Percentiles rank a stretch among this genome's conserved stretches.
Evolutionary conservation across 2,113 vertebrate species (phyloP).

Genomic region (Aspiorhynchus laticeps): DNA sequence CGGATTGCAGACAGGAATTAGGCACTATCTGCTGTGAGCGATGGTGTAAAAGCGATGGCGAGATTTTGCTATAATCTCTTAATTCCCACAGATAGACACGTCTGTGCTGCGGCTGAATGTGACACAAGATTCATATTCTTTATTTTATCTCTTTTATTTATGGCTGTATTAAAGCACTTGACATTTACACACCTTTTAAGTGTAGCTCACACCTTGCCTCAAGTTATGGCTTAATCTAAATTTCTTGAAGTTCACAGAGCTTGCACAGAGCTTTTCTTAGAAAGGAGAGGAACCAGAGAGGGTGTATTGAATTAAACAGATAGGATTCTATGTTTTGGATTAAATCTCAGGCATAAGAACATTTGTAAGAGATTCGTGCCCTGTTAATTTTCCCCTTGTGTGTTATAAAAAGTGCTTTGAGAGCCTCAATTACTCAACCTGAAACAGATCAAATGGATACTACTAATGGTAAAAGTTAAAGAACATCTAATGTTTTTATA

Average conservation of each 20-base stretch:
- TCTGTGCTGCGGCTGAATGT: slow-evolving; percentile 21
- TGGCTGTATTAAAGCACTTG: slow-evolving; percentile 53
- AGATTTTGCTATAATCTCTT: slow-evolving; percentile 55
- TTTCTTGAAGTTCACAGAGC: slow-evolving; percentile 33
- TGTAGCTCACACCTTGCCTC: slow-evolving; percentile 27
- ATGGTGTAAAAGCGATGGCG: slow-evolving; percentile 31
- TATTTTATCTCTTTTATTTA: slow-evolving; percentile 46
- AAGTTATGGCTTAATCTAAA: slow-evolving; percentile 55
- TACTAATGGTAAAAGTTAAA: slow-evolving; percentile 33
- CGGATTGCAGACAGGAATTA: slow-evolving; percentile 49
- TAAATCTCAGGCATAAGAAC: slow-evolving; percentile 43
- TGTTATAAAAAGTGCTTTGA: slow-evolving; percentile 16
- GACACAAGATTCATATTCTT: slow-evolving; percentile 36
- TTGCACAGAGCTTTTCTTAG: slow-evolving; percentile 11
- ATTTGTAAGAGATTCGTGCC: slow-evolving; percentile 30
- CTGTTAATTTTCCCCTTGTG: slow-evolving; percentile 37
- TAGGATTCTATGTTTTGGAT: slow-evolving; percentile 20
- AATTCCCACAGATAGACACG: slow-evolving; percentile 54
- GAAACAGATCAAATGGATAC: slow-evolving; percentile 27
- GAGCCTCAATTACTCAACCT: slow-evolving; percentile 34
- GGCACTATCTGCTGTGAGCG: slow-evolving; percentile 47
- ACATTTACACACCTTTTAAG: slow-evolving; percentile 55
- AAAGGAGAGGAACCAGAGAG: background rate
- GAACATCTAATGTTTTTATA: slow-evolving; percentile 10
- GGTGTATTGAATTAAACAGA: slow-evolving; percentile 33